phyloP scores from a whole-genome alignment of 2,888 invertebrate species.

The Meandrusa payeni region DNA sequence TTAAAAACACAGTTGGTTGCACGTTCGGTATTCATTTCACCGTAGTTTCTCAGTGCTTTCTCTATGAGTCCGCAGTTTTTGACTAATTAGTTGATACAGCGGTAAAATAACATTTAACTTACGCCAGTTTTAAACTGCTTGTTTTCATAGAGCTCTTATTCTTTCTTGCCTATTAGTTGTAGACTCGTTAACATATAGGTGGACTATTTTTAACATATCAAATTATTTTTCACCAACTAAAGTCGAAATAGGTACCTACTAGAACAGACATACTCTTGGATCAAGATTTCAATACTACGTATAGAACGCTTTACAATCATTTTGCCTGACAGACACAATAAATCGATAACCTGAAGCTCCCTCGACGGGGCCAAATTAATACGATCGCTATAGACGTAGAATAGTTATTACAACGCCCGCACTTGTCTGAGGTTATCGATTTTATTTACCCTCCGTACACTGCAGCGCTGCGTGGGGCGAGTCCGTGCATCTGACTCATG shows the following conservation, averaged over 20 bases:
- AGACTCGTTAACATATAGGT: no score
- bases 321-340: constrained; percentile 9
- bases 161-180: no score
- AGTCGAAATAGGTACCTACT: no score
- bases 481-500: constrained; percentile 32
- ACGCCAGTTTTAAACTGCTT: neutral
- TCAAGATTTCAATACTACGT: no score
- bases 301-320: no score
- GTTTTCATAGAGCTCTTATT: no score
- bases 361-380: constrained; percentile 14
- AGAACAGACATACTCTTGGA: no score
- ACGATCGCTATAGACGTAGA: constrained; percentile 12
- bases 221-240: no score
- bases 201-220: no score
- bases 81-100: constrained; percentile 26
- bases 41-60: constrained; percentile 31
- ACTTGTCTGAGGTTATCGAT: constrained; percentile 38
- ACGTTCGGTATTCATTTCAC: constrained; percentile 31
- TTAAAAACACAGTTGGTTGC: constrained; percentile 25
- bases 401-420: constrained; percentile 17
- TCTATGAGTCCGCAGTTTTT: constrained; percentile 36
- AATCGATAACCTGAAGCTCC: constrained; percentile 12
- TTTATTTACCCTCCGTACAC: constrained; percentile 31
- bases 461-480: constrained; percentile 26
- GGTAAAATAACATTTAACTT: neutral